Conservation (phyloP, 1,140 invertebrate genomes). For the Vanessa atalanta region DNA sequence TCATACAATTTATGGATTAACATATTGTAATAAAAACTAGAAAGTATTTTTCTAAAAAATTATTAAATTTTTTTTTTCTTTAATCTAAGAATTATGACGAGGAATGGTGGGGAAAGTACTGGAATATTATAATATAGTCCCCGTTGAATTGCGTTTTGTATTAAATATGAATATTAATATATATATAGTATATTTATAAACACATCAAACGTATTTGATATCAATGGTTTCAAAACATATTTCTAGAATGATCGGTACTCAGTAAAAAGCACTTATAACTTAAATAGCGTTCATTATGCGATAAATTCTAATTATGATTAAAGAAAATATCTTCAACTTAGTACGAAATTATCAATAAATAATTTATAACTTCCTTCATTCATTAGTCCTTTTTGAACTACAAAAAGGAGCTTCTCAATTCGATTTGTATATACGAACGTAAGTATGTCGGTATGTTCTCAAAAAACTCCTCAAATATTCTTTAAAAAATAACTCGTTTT, state of each 20-base stretch:
- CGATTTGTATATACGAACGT: too few species aligned
- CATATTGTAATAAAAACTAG: too few species aligned
- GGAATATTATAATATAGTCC: too few species aligned
- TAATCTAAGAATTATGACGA: not conserved
- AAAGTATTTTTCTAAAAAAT: too few species aligned
- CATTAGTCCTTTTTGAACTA: constrained; percentile 9
- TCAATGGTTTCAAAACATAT: not conserved
- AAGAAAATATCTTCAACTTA: constrained; percentile 18
- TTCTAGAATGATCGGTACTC: not conserved
- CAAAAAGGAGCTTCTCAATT: too few species aligned
- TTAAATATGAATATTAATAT: not conserved
- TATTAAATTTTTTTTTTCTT: too few species aligned
- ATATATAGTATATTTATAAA: not conserved
- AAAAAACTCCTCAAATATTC: too few species aligned
- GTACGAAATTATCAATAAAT: constrained; percentile 20
- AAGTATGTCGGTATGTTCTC: too few species aligned
- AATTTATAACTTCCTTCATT: constrained; percentile 31
- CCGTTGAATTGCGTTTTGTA: too few species aligned
- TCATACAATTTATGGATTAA: too few species aligned
- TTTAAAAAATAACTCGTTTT: too few species aligned
- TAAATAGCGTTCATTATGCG: constrained; percentile 16
- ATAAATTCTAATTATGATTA: constrained; percentile 28
- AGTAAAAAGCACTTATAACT: not conserved
- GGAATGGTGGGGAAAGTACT: too few species aligned
- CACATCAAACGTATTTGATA: not conserved